Base-by-base conservation (phyloP, 2,113 vertebrate species). In the Taxidea taxus region DNA sequence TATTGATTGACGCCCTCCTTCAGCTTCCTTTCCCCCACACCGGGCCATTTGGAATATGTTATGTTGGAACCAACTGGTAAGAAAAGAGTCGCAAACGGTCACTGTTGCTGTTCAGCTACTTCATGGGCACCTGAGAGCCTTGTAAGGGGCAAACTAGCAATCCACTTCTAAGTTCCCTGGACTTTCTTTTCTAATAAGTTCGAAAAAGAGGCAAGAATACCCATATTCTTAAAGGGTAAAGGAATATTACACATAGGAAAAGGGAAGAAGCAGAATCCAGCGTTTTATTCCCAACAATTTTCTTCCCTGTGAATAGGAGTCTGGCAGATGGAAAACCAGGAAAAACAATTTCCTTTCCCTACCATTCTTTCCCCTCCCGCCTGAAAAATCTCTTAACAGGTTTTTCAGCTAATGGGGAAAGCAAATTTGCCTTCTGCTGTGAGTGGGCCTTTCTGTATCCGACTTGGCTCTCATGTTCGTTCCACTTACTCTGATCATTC, bases 351-450 rank as follows among this genome's bases (percentile, higher is more conserved):
- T 93, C 62, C 60, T 90, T 60, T 95, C 66, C 31, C 42, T 83
- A 44, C 25, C 58, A 11, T 87, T 91, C 70, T 91, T 89, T 77
- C 75, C 62, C 74, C 83, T 97, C 75, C 93, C 78, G 74, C 96
- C 78, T 94, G 90, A 81, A 94, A 90, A 95, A 75, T 96, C 62
- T 93, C 74, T 85, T 85, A 78, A 85, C 6, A 54, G 96, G 49
- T 89, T 95, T 77, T 93, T 92, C 54, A 87, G 78, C 89, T 92
- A 87, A 88, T 94, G 86, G 87, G 29, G 75, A 94, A 83, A 96
- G 92, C 68, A 77, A 64, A 95, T 95, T 90, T 95, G 72, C 62
- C 49, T 44, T 97, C 75, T 93, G 49, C 58, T 51, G 11, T 39
- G 80, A 81, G 84, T n/a, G 49, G 31, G 23, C 7, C 82, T 94